Base-by-base conservation (phyloP, 1,140 invertebrate species). In the Drosophila neocordata region DNA sequence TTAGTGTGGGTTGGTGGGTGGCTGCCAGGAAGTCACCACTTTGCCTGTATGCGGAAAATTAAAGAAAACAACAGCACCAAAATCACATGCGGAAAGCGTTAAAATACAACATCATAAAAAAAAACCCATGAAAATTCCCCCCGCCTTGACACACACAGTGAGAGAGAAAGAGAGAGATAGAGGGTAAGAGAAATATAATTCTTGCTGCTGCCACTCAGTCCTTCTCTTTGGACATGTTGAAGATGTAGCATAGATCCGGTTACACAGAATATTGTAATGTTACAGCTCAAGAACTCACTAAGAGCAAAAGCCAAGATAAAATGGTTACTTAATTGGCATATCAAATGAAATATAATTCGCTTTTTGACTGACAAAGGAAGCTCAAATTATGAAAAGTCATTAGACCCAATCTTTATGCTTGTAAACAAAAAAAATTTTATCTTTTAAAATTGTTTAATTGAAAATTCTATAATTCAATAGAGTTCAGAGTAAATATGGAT, bases 21-120 rank as follows among this genome's bases (percentile, higher is more conserved):
- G 35, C 57, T 64, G 38, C 61, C 59, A 65, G 61, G 65, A 66
- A 57, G 73, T 55, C 51, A 52, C 20, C 61, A 69, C 68, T 80
- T 84, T 74, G 38, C 37, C 38, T 44, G 66, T 51, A 64, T 65
- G 64, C 73, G 64, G 58, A 72, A 77, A 78, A 78, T 71, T 68
- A 76, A 80, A 70, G 60, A 69, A 80, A 81, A 58, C 53, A 79
- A 60, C 51, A 48, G 15, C 27, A 48, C 41, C 52, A 56, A 74
- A 73, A 67, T 75, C 64, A 66, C 58, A 53, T 53, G 37, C 72
- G 65, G 58, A 38, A 63, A 34, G 53, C 53, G 66, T 74, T 72
- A 61, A 38, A 48, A 44, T 34, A 31, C 12, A 12, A 44, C 41
- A 48, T 48, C 41, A 9, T 13, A 48, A 37, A 44, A 41, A 34